Conservation (phyloP, 2,888 invertebrate species). For the Punctoribates punctum region DNA sequence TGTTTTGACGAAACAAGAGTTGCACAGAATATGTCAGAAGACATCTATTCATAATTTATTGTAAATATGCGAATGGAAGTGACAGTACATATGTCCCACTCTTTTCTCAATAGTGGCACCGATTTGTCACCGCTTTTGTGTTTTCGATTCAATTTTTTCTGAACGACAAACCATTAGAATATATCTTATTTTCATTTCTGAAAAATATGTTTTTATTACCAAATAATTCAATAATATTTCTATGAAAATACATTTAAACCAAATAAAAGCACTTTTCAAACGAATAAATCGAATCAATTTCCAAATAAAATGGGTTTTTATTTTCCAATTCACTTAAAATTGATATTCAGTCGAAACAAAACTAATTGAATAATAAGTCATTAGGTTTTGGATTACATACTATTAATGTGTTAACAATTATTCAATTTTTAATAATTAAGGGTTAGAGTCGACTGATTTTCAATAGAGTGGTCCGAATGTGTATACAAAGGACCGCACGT, state of each 20-base stretch:
- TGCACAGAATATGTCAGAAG: not conserved
- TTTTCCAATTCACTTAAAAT: not conserved
- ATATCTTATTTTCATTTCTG: conserved; percentile 1
- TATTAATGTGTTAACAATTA: too few relatives aligned
- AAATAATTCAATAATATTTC: not conserved
- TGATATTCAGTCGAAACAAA: not conserved
- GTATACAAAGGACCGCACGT: not conserved
- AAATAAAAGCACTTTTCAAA: too few relatives aligned
- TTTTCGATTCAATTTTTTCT: not conserved
- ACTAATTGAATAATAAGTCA: not conserved
- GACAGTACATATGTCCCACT: conserved; percentile 29
- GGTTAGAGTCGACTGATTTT: conserved; percentile 1
- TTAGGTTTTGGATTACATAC: not conserved
- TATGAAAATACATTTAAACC: not conserved
- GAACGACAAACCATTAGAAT: conserved; percentile 16
- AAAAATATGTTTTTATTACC: not conserved
- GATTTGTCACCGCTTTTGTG: conserved; percentile 7
- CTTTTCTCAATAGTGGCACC: not conserved
- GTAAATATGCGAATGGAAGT: conserved; percentile 10
- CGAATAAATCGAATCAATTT: not conserved
- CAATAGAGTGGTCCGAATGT: not conserved
- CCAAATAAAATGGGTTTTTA: not conserved
- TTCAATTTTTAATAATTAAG: too few relatives aligned
- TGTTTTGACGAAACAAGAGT: conserved; percentile 28
- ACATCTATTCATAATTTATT: conserved; percentile 23